phyloP scores from a whole-genome alignment of 2,888 invertebrate genomes.

The Drosophila borborema region DNA sequence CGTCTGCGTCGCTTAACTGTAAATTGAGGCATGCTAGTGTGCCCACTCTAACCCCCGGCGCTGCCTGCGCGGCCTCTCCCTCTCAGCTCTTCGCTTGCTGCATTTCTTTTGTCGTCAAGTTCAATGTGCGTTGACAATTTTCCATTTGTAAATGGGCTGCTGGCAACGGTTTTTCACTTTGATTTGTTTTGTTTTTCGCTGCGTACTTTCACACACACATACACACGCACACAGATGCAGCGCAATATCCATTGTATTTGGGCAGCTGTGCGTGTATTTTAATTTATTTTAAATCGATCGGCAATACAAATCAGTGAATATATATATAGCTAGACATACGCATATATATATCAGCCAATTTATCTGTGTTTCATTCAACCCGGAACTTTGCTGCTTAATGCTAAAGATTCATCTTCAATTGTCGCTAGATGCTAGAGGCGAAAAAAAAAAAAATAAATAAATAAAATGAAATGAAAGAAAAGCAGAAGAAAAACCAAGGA shows the following conservation, averaged over 20 bases:
- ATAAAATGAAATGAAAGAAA: neutral
- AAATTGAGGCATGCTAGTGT: conserved; percentile 70
- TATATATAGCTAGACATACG: neutral
- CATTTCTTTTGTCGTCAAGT: conserved; percentile 75
- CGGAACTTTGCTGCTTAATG: conserved; percentile 57
- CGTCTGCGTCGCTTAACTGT: conserved; percentile 70
- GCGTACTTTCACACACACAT: conserved; percentile 64
- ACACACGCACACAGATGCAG: conserved; percentile 12
- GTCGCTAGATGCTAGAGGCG: conserved; percentile 28
- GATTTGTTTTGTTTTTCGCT: conserved; percentile 43
- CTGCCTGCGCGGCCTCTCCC: neutral
- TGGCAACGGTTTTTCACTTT: conserved; percentile 63
- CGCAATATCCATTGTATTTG: conserved; percentile 62
- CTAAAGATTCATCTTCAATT: conserved; percentile 44
- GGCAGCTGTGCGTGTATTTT: conserved; percentile 73
- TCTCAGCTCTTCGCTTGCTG: conserved; percentile 7
- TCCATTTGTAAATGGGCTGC: conserved; percentile 70
- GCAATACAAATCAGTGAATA: conserved; percentile 34
- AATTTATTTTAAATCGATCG: conserved; percentile 77
- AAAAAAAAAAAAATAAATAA: conserved; percentile 16
- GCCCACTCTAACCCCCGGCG: conserved; percentile 20
- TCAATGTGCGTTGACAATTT: conserved; percentile 82
- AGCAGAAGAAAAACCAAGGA: neutral
- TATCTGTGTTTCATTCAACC: conserved; percentile 67
- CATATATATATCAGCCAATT: conserved; percentile 1